Evolutionary conservation across 2,113 vertebrate genomes (phyloP), one percentile per base, ranked within the genome.

Genomic region (Hemiprocne comata): DNA sequence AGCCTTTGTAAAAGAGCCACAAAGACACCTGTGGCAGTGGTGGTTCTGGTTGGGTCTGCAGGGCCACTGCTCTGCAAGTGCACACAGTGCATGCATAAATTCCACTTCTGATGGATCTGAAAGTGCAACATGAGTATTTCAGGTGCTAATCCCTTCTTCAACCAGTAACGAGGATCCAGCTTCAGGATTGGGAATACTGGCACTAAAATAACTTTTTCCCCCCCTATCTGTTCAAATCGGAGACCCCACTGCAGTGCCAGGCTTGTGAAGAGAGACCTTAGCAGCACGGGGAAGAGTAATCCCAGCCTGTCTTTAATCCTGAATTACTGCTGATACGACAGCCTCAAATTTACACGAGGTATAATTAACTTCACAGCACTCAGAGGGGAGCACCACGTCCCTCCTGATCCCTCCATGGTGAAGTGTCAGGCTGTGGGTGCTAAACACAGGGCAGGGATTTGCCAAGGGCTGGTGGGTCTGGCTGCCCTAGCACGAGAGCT

Each of bases 341-440:
- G 44, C 71, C 38, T 85, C 17, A 18, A 4, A 13, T 5, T 38
- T 23, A 16, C 13, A 26, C 0, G 11, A 48, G 36, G n/a, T 74
- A 13, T 7, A 11, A 25, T 54, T 40, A 54, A 8, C 19, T 46
- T 31, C 62, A 1, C 2, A 7, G 53, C 0, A 5, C 23, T 67
- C 7, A 0, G 6, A 17, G 0, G 4, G 31, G 46, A 53, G 64
- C 6, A 1, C 34, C 4, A 0, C 1, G 7, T 42, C 87, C 46
- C 36, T 85, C 24, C 51, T 2, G 1, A 5, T 24, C 64, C n/a
- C 17, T 62, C 53, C 2, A 3, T 20, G 50, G 17, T 2, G 51
- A 26, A 7, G 26, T 7, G 23, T 65, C 8, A 3, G 53, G 38
- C 25, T 1, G 0, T 19, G 20, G 8, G 31, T n/a, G 51, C 19